Evolutionary conservation across 2,113 vertebrate species (phyloP), one percentile per base, ranked within the genome.

Genomic region (Hippocampus mohnikei): DNA sequence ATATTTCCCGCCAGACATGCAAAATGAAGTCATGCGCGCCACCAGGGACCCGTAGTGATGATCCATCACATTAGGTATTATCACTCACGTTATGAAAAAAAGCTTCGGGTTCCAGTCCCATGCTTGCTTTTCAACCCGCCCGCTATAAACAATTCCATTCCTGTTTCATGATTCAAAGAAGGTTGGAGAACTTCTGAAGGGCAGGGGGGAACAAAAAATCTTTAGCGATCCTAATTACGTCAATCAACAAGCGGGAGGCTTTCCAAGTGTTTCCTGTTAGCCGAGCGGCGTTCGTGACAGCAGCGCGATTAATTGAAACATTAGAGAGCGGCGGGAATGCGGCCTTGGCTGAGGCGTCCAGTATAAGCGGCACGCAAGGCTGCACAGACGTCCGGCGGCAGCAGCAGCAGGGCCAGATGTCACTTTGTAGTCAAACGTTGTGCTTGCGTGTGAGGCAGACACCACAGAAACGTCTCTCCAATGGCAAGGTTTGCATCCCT

Each of bases 251-350:
- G 42, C 46, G 16, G 27, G 18, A 69, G 72, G 83, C 73, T 83
- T 86, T 88, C 75, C 85, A 85, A 83, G 78, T 88, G 85, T 84
- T 89, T 90, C 89, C 80, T 83, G 86, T 88, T 87, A 88, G 84
- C 85, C n/a, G 74, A 87, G 87, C 84, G 77, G 74, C 62, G 76
- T 83, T 82, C 84, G 77, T 89, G 89, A 90, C 88, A 91, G 85
- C 86, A 81, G 79, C 79, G 85, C 85, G 82, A 87, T 91, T 90
- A 90, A 89, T 88, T 87, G 86, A 87, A 89, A 88, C 86, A 86
- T 85, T 83, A 83, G 83, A 89, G 80, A 73, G 69, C 64, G 27
- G 23, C 53, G 75, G 52, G 76, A 84, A 84, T 80, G 81, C 81
- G 90, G 83, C 88, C 88, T 89, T 91, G 91, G 91, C 86, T 78